Evolutionary conservation across 2,888 invertebrate species (phyloP).

Genomic region (Sclerodermus sp.): DNA sequence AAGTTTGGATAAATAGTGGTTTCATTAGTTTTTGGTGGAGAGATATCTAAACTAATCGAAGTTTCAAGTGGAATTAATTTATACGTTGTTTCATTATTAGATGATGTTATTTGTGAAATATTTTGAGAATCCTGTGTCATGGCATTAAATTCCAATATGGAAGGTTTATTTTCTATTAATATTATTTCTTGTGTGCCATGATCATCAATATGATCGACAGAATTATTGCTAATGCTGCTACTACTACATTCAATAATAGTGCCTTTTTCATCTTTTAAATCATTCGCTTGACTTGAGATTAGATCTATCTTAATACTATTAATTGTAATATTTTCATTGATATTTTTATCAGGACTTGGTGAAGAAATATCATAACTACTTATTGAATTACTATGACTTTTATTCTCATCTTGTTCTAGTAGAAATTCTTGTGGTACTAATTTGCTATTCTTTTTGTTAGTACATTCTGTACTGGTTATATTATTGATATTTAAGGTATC

Average conservation of each 20-base stretch:
- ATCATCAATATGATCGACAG: conserved; percentile 29
- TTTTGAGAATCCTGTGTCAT: conserved; percentile 7
- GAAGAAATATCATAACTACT: no score
- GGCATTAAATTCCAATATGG: neutral
- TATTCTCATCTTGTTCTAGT: no score
- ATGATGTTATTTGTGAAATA: conserved; percentile 30
- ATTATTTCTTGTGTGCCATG: conserved; percentile 9
- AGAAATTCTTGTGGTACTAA: no score
- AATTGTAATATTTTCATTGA: no score
- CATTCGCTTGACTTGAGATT: no score
- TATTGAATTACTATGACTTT: no score
- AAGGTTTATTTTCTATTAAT: neutral
- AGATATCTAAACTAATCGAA: conserved; percentile 16
- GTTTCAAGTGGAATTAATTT: conserved; percentile 9
- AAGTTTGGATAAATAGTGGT: conserved; percentile 4
- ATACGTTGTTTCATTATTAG: conserved; percentile 1
- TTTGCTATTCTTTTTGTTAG: no score
- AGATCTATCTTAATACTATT: no score
- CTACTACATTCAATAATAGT: neutral
- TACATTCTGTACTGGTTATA: no score
- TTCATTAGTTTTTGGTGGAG: conserved; percentile 16
- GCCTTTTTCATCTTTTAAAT: no score
- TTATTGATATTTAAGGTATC: no score
- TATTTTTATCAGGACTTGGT: no score
- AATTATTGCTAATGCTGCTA: neutral